Evolutionary conservation across 2,888 invertebrate genomes (phyloP).

Genomic region (Azorinus chamasolen): DNA sequence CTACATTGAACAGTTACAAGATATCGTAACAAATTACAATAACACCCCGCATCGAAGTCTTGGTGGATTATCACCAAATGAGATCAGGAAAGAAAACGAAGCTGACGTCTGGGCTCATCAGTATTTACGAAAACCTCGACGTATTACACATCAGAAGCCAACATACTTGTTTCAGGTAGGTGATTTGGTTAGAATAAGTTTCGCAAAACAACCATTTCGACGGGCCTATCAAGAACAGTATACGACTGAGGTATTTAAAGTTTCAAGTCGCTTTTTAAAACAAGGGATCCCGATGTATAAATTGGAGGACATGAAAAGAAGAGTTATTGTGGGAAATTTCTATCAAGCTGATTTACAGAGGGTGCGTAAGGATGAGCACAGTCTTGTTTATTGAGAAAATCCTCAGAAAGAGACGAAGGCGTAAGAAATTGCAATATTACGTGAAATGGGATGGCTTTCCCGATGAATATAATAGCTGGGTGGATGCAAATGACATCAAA

Average conservation of each 20-base stretch:
- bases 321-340: conserved; percentile 22
- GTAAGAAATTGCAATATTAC: conserved; percentile 40
- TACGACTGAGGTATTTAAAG: conserved; percentile 39
- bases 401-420: conserved; percentile 29
- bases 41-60: conserved; percentile 29
- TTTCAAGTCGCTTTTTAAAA: conserved; percentile 10
- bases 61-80: conserved; percentile 20
- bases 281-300: no score
- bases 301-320: conserved; percentile 26
- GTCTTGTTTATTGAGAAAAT: conserved; percentile 38
- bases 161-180: conserved; percentile 17
- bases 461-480: conserved; percentile 29
- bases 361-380: conserved; percentile 41
- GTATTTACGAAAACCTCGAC: conserved; percentile 20
- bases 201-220: conserved; percentile 21
- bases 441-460: conserved; percentile 39
- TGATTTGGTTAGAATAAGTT: conserved; percentile 31
- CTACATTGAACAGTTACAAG: background rate
- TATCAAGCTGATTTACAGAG: conserved; percentile 38
- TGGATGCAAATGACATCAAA: conserved; percentile 23
- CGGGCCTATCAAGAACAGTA: conserved; percentile 38
- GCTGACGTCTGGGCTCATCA: conserved; percentile 40
- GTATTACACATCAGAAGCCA: conserved; percentile 13
- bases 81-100: conserved; percentile 27
- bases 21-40: conserved; percentile 13